Base-by-base conservation (phyloP, 2,113 vertebrate genomes). In the Nycticorax nycticorax region DNA sequence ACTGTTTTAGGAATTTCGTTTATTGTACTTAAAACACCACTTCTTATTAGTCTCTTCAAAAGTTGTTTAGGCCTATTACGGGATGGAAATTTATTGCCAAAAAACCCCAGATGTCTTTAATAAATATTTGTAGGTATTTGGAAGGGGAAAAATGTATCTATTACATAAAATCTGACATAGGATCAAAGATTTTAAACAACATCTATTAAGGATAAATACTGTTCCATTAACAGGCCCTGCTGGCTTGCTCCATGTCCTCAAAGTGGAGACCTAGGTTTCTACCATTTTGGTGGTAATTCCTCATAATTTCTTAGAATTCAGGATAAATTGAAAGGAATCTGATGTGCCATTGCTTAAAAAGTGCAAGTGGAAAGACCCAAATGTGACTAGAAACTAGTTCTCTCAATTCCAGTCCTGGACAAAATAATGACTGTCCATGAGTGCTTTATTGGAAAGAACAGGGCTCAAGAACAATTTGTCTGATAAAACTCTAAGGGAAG, bases 1-100 rank as follows among this genome's bases (percentile, higher is more conserved):
- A 90, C 16, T 79, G 57, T 27, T 52, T 68, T 47, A 69, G 80
- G 92, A 92, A 96, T 93, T 80, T 80, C 91, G 72, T 73, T 93
- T 96, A 50, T 85, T 76, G 50, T 73, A 66, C 75, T 86, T 69
- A 28, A 90, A 91, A 41, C 57, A 41, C 35, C 3, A 6, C 37
- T 85, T 64, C 90, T 73, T 82, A 47, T 12, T 68, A 33, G 63
- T 64, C 37, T 92, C 56, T 72, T 92, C 55, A 41, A 9, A 82
- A 76, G 79, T 67, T 89, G 10, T 82, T 93, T 63, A 55, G 37
- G 55, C 60, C 59, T 86, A 2, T 92, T 83, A 69, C 2, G 4
- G 28, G 27, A 66, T 86, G 67, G 83, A 91, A 92, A 92, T 74
- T 52, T 66, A 73, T 74, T 72, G 3, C 82, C 91, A 92, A 66